These are phyloP conservation scores for Orthonyx spaldingii DNA, from an alignment of 2,113 vertebrate genomes.

Conservation along the genomic window DNA sequence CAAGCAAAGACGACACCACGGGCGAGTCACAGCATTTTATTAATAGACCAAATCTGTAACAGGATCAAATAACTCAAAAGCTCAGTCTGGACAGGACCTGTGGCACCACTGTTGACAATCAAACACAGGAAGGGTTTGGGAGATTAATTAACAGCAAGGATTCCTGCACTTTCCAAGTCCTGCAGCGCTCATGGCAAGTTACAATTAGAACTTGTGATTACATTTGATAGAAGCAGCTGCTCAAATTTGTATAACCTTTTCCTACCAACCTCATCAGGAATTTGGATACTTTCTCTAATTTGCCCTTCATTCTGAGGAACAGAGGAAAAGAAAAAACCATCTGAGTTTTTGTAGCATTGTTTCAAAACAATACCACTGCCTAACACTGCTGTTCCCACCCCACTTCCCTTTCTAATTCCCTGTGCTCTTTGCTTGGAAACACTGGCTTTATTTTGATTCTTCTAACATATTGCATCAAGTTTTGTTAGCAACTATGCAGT, in stretches of 20 bases:
- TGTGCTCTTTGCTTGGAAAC: background rate
- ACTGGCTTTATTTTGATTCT: background rate
- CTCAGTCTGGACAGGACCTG: background rate
- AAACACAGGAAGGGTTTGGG: background rate
- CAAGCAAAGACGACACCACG: background rate
- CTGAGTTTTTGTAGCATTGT: background rate
- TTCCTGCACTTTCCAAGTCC: background rate
- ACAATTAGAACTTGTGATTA: background rate
- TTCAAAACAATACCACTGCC: slow-evolving; percentile 13
- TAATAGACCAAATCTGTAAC: background rate
- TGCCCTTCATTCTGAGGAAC: background rate
- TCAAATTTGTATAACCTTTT: background rate
- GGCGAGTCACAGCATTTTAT: background rate
- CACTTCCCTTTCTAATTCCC: background rate
- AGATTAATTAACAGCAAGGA: background rate
- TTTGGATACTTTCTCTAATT: background rate
- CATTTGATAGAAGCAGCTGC: background rate
- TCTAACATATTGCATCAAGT: background rate
- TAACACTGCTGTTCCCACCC: background rate
- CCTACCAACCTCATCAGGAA: background rate
- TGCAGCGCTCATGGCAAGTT: background rate
- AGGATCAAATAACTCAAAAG: background rate
- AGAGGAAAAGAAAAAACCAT: background rate
- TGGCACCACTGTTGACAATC: background rate
- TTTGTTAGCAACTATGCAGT: background rate